phyloP scores from a whole-genome alignment of 2,888 invertebrate genomes.

The Orthonevra nobilis region DNA sequence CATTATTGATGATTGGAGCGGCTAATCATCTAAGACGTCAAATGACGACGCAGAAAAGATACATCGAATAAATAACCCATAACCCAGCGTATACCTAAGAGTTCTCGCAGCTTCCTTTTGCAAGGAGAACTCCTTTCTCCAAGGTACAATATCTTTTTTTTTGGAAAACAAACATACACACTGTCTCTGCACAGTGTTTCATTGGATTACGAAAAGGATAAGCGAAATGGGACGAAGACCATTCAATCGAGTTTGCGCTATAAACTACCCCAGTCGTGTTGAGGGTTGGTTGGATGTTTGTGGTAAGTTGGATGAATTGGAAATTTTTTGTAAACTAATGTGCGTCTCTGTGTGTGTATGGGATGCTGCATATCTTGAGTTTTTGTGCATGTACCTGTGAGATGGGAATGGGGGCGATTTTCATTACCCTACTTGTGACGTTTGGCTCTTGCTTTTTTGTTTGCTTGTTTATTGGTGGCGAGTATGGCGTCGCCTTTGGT shows the following conservation, averaged over 20 bases:
- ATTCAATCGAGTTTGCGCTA: constrained; percentile 78
- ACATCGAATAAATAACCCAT: not conserved
- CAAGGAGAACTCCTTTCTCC: constrained; percentile 10
- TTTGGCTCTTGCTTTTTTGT: not conserved
- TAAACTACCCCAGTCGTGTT: constrained; percentile 80
- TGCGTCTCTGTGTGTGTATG: constrained; percentile 3
- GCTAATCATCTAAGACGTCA: constrained; percentile 3
- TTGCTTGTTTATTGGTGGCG: constrained; percentile 10
- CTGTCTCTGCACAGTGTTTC: not conserved
- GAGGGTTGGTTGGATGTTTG: constrained; percentile 81
- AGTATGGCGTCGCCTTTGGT: not conserved
- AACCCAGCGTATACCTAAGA: too few relatives aligned
- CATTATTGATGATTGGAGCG: not conserved
- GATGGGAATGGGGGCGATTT: not conserved
- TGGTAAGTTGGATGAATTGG: constrained; percentile 75
- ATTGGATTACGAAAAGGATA: constrained; percentile 28
- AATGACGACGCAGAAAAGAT: constrained; percentile 8
- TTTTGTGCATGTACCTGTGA: too few relatives aligned
- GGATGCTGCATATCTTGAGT: constrained; percentile 31
- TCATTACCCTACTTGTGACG: not conserved
- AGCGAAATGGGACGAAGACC: constrained; percentile 79
- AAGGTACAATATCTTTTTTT: constrained; percentile 1
- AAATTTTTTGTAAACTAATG: not conserved
- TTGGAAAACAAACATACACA: not conserved
- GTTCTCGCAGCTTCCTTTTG: not conserved